These are phyloP conservation scores for Manis pentadactyla DNA, from an alignment of 2,797 vertebrate species.

Conservation along the genomic window DNA sequence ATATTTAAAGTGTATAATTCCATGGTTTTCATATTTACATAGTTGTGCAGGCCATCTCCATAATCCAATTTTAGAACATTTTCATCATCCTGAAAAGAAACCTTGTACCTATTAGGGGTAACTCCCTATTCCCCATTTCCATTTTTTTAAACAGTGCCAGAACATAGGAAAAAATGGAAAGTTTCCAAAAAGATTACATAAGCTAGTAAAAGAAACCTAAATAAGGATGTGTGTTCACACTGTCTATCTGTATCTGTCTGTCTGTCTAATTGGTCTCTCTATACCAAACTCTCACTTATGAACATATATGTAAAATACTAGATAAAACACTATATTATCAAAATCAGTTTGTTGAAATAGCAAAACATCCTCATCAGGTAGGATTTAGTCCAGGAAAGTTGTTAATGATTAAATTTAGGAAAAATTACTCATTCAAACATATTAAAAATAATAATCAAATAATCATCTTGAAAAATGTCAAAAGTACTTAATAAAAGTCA, in stretches of 20 bases:
- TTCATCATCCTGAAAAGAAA: neutral
- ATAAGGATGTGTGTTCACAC: neutral
- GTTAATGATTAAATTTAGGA: neutral
- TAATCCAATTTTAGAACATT: neutral
- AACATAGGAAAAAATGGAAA: neutral
- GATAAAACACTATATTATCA: neutral
- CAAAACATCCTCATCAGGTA: neutral
- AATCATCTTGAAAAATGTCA: neutral
- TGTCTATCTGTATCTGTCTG: neutral
- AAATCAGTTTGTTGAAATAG: neutral
- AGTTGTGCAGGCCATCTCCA: neutral
- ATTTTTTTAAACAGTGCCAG: neutral
- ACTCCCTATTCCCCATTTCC: neutral
- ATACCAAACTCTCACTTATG: neutral
- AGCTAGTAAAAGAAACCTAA: neutral
- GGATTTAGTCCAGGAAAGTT: neutral
- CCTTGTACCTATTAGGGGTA: neutral
- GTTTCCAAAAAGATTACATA: neutral
- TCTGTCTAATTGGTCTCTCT: neutral
- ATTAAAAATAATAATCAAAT: neutral
- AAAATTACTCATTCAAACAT: neutral
- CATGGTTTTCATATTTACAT: neutral
- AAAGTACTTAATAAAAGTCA: neutral
- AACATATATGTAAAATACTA: neutral
- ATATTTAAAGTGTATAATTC: neutral